Base-by-base conservation (phyloP, 2,113 vertebrate genomes). In the Dendropsophus ebraccatus region DNA sequence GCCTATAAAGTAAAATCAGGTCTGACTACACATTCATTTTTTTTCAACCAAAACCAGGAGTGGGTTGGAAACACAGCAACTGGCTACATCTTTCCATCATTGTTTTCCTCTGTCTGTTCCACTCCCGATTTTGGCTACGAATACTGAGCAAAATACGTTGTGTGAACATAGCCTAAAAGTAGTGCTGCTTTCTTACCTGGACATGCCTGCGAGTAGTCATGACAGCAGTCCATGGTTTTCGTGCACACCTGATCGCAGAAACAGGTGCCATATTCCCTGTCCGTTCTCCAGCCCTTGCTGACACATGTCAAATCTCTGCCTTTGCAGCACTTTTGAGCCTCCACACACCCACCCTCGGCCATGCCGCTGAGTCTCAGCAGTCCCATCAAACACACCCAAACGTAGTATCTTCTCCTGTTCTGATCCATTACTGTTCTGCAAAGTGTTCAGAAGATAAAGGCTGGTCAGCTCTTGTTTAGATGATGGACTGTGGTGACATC, bases 231-330 rank as follows among this genome's bases (percentile, higher is more conserved):
- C 47, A 93, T 93, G 60, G 94, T 91, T 83, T 90, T 90, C 65
- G 82, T 85, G 88, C 97, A 98, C 83, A 88, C 91, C 89, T 94
- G 91, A 87, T 98, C 97, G 77, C 97, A 99, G 95, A 94, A 97
- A 89, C 97, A 98, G 4, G 92, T 96, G 88, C 96, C 95, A 0
- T 94, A 96, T 25, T 92, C 92, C 0, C 95, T 92, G 90, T 96
- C 94, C 92, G 94, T 90, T 92, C 95, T 94, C 97, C 97, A 98
- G 85, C 95, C 96, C 0, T 88, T 92, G 62, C 90, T 90, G 7
- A 85, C 87, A 30, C 97, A 99, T 85, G 92, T 87, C 25, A 92
- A 70, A 90, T 97, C 96, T 75, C 94, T 91, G 23, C 96, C 95
- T 0, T 85, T 82, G 88, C 97, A 98, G 89, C 97, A 98, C 84